Base-by-base conservation (phyloP, 1,140 invertebrate species). In the Adoxophyes honmai region DNA sequence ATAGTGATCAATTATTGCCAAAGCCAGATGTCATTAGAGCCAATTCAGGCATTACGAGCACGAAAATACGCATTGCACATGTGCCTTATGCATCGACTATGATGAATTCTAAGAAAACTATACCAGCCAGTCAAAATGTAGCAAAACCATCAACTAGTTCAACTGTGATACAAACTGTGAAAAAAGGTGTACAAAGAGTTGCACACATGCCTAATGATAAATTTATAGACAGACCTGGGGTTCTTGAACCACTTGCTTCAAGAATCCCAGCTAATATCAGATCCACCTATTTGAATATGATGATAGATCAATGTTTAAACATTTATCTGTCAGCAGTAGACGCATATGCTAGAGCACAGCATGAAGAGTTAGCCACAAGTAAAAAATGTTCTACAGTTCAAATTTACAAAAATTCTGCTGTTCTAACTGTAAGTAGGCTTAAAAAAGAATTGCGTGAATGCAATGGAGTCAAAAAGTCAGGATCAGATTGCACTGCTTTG, bases 291-390 rank as follows among this genome's bases (percentile, higher is more conserved):
- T 92, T 98, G 42, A 95, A 97, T 75, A 88, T 94, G 75, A 94
- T 98, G 90, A 95, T 96, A 44, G 95, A 97, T 78, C 94, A 98
- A 76, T 96, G 94, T 81, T 85, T 95, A 6, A 94, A 96, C 81
- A 93, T 97, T 60, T 95, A 94, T 73, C 84, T 92, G 0, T 89
- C 86, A 52, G 84, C 93, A 60, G 88, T 93, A 35, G 94, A 96
- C 76, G 95, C 95, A 9, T 94, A 92, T 90, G 91, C 91, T 37
- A 91, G 92, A 75, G 94, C 94, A 0, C 88, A 94, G 65, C 91
- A 92, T 59, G 96, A 97, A 88, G 96, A 97, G 86, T 90, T 94
- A 55, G 86, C 91, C 2, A 95, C 94, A 48, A 95, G 95, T 70
- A 93, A 94, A 64, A 93, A 94, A 70, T 95, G 95, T 73, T 93